Evolutionary conservation across 2,888 invertebrate genomes (phyloP).

Genomic region (Parascotia fuliginaria): DNA sequence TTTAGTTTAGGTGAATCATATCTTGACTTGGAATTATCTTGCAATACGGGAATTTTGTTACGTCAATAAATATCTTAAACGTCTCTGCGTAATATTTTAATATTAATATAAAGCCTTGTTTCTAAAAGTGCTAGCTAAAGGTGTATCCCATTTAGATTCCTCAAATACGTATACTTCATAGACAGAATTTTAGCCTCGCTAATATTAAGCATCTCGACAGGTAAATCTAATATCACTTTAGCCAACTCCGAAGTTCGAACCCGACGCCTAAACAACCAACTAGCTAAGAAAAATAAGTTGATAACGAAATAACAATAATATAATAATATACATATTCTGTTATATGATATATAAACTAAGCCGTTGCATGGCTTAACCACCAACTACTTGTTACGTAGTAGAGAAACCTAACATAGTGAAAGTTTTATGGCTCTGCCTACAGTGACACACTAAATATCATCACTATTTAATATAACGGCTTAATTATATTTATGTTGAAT

Average conservation of each 20-base stretch:
- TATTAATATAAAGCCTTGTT: no score
- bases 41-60: conserved; percentile 42
- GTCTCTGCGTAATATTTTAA: no score
- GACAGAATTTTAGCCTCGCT: no score
- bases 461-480: conserved; percentile 41
- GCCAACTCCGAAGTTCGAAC: no score
- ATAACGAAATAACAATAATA: no score
- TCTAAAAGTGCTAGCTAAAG: no score
- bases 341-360: conserved; percentile 29
- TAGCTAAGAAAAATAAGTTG: no score
- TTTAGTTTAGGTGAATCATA: conserved; percentile 29
- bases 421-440: conserved; percentile 64
- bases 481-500: conserved; percentile 32
- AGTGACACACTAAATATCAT: conserved; percentile 56
- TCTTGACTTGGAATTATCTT: conserved; percentile 29
- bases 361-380: conserved; percentile 57
- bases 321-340: conserved; percentile 4
- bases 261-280: no score
- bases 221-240: no score
- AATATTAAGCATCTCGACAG: no score
- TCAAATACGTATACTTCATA: no score
- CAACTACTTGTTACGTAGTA: conserved; percentile 67
- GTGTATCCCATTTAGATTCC: no score
- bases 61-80: conserved; percentile 27
- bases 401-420: conserved; percentile 77